Evolutionary conservation across 2,113 vertebrate species (phyloP).

Genomic region (Taurulus bubalis): DNA sequence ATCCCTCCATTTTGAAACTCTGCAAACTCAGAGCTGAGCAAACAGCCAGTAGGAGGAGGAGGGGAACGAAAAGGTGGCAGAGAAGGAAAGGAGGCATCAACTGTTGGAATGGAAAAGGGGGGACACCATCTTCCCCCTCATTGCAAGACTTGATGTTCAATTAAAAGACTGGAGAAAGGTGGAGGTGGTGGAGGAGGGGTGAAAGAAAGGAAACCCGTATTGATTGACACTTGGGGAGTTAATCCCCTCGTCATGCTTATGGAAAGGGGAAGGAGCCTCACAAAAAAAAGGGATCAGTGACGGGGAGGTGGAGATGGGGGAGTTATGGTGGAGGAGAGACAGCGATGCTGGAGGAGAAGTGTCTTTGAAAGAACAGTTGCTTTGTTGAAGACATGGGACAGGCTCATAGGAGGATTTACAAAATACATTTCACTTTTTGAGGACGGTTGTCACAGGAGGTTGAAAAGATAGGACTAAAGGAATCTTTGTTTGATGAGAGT

Average conservation of each 20-base stretch:
- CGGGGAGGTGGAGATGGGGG: slow-evolving; percentile 56
- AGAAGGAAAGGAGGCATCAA: slow-evolving; percentile 7
- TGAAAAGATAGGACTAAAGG: not conserved
- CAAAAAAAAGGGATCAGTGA: slow-evolving; percentile 79
- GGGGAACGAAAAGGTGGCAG: not conserved
- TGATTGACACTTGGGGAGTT: slow-evolving; percentile 85
- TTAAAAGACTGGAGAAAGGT: slow-evolving; percentile 42
- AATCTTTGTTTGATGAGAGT: not conserved
- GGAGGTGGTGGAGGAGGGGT: slow-evolving; percentile 35
- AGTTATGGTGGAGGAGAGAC: slow-evolving; percentile 35
- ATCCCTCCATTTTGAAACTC: slow-evolving; percentile 51
- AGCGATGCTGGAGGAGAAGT: slow-evolving; percentile 2
- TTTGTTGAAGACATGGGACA: slow-evolving; percentile 32
- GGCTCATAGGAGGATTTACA: slow-evolving; percentile 38
- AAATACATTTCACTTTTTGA: slow-evolving; percentile 32
- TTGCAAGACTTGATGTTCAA: slow-evolving; percentile 11
- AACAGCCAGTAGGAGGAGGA: slow-evolving; percentile 35
- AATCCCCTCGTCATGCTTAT: slow-evolving; percentile 77
- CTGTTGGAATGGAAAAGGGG: slow-evolving; percentile 7
- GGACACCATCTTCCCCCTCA: not conserved
- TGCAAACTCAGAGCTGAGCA: slow-evolving; percentile 63
- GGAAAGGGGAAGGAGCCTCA: slow-evolving; percentile 72
- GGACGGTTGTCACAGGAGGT: not conserved
- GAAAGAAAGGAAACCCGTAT: slow-evolving; percentile 62
- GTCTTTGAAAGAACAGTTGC: slow-evolving; percentile 50